These are phyloP conservation scores for Paramormyrops kingsleyae DNA, from an alignment of 2,113 vertebrate genomes.

Conservation along the genomic window DNA sequence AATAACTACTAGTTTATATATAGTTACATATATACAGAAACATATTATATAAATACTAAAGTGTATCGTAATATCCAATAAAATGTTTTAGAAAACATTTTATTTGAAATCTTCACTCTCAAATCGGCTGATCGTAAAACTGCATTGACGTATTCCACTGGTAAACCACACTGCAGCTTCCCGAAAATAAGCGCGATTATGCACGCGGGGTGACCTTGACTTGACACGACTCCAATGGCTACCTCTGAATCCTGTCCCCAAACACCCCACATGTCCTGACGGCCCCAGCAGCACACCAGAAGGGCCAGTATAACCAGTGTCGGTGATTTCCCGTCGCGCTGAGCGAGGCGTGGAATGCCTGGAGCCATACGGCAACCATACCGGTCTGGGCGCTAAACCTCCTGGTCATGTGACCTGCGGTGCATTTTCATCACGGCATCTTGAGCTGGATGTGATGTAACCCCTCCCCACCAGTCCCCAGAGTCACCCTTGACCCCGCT, in stretches of 20 bases:
- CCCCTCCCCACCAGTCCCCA: slow-evolving; percentile 10
- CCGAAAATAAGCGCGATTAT: background rate
- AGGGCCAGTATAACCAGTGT: background rate
- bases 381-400: background rate
- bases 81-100: background rate
- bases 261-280: background rate
- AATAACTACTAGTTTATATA: background rate
- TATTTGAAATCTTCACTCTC: background rate
- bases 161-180: background rate
- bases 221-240: background rate
- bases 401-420: background rate
- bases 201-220: background rate
- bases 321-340: background rate
- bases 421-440: background rate
- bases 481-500: slow-evolving; percentile 3
- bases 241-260: background rate
- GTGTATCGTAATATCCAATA: background rate
- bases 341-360: background rate
- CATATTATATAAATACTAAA: background rate
- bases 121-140: background rate
- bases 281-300: background rate
- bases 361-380: background rate
- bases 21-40: background rate
- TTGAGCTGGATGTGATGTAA: background rate
- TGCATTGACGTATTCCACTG: background rate